Base-by-base conservation (phyloP, 2,113 vertebrate species). In the Nematolebias whitei region DNA sequence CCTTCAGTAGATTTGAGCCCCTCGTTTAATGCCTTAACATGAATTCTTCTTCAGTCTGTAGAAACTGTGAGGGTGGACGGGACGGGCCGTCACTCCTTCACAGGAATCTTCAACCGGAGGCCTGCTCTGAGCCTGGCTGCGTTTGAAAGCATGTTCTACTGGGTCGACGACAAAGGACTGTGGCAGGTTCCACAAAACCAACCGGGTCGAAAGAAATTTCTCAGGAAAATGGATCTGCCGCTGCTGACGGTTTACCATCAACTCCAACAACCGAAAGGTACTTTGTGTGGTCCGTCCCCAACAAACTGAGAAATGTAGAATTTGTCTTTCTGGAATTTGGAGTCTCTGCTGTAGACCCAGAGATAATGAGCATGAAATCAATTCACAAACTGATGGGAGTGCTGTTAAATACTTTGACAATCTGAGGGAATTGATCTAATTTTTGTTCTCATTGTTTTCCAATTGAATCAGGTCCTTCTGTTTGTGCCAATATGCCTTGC, bases 61-160 rank as follows among this genome's bases (percentile, higher is more conserved):
- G 95, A 98, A 90, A 95, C 91, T 0, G 79, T 96, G 66, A 93
- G 72, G 3, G 71, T 93, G 63, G 94, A 97, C 9, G 95, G 95
- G 24, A 85, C 80, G 0, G 92, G 94, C 13, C 91, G 92, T 9
- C 74, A 92, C 65, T 89, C 94, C 10, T 94, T 96, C 66, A 84
- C 77, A 0, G 78, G 91, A 9, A 47, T 93, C 51, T 90, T 95
- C 70, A 76, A 83, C 59, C 88, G 86, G 73, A 82, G 85, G n/a
- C 65, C 68, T 0, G 76, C 82, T 0, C 53, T 91, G 44, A 83
- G 92, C 45, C 83, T 98, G 14, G 90, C 92, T 0, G 91, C 93
- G 13, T 96, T 96, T 49, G 94, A 90, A 74, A 87, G 89, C 48
- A 86, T 50, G 0, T 95, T 98, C 89, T 95, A 93, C 83, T 96